Evolutionary conservation across 2,113 vertebrate species (phyloP).

Genomic region (Ptilorrhoa leucosticta): DNA sequence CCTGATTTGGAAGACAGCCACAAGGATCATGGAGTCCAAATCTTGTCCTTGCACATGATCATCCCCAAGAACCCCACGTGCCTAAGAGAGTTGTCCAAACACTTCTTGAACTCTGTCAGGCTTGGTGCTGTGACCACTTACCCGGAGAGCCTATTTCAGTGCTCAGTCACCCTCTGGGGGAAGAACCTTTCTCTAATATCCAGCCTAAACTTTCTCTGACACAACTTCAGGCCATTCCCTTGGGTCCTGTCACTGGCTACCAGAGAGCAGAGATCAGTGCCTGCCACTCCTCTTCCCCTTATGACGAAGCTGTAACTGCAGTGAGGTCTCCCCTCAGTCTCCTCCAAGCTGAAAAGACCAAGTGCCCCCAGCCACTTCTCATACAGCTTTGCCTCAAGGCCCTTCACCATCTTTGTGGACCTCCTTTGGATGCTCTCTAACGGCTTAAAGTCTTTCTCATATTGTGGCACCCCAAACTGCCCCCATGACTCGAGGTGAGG

Average conservation of each 20-base stretch:
- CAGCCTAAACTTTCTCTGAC: background rate
- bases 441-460: accelerated
- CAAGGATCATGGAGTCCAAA: accelerated
- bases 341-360: background rate
- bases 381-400: accelerated
- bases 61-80: background rate
- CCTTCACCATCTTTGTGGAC: accelerated
- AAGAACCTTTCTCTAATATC: background rate
- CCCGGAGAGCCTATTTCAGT: background rate
- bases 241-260: background rate
- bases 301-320: accelerated
- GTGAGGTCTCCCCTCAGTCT: background rate
- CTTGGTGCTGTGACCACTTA: background rate
- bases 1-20: background rate
- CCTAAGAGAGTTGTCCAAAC: background rate
- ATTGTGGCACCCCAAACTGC: background rate
- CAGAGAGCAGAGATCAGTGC: background rate
- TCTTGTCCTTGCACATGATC: background rate
- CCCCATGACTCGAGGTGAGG: accelerated
- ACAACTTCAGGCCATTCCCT: background rate
- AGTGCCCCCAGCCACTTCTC: accelerated
- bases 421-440: background rate
- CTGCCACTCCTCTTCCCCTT: background rate
- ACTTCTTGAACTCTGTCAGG: background rate
- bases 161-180: background rate